Evolutionary conservation across 2,888 invertebrate genomes (phyloP), one percentile per base, ranked within the genome.

Genomic region (Craniophora ligustri): DNA sequence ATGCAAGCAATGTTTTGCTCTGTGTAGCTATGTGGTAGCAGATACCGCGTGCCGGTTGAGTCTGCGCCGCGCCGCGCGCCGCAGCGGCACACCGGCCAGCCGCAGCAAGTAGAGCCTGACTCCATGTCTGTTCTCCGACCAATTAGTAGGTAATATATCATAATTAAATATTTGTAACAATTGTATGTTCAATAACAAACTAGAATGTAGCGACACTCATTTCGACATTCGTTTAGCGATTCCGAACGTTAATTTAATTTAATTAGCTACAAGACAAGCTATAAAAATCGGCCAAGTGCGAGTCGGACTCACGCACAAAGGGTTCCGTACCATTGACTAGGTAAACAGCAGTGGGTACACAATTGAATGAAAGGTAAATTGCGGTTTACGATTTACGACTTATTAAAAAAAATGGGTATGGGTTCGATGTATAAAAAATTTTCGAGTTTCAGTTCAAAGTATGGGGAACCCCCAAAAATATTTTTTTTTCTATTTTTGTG

Each of bases 221-320:
- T 65, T 65, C 32, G 58, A 46, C 63, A 69, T 72, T 39, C 65
- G n/a, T n/a, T 39, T 56, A 45, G 40, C 48, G 30, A 58, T 60
- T 47, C 69, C 57, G 58, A 57, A 73, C 63, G 64, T 72, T 68
- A 60, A 67, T 72, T 76, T 72, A 63, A 78, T 66, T 75, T 79
- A 78, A 79, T 79, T 80, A 76, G 67, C 58, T 58, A 55, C 63
- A 60, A 64, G n/a, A 26, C 26, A 26, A 26, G 26, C 56, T 50
- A 66, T 59, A 75, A 77, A 58, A 55, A 58, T 47, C 4, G 1
- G n/a, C 10, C 4, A n/a, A 26, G 26, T 26, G n/a, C n/a, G n/a
- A n/a, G n/a, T n/a, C n/a, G n/a, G n/a, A n/a, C n/a, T n/a, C n/a
- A n/a, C n/a, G n/a, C n/a, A n/a, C n/a, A n/a, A n/a, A n/a, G n/a